Base-by-base conservation (phyloP, 1,140 invertebrate genomes). In the Drosophila littoralis region DNA sequence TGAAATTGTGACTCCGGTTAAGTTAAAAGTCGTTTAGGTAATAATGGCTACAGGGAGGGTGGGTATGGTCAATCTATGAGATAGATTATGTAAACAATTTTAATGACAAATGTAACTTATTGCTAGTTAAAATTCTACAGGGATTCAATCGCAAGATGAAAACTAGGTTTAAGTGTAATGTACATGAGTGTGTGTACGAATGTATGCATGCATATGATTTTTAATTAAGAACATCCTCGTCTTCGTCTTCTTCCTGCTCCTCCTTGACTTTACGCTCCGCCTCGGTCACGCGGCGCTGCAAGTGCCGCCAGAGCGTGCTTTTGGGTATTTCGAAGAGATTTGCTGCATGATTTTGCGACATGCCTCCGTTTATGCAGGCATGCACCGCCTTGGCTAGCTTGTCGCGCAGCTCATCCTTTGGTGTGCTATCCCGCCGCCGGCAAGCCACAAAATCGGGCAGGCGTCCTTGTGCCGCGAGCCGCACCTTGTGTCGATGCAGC, bases 221-320 rank as follows among this genome's bases (percentile, higher is more conserved):
- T 42, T 88, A 86, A 48, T 58, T 83, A 17, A 82, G 43, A 38
- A 58, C 17, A n/a, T 86, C 82, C 3, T 86, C 81, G 1, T 84
- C 83, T 4, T 78, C 84, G 0, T 83, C 79, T 8, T 82, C 77
- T 15, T 77, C 68, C n/a, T 74, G 72, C 7, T 86, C 83, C 22
- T 83, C 75, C 17, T 86, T 86, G 1, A 86, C 79, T 46, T 86
- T 86, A 0, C 73, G 73, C 15, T 88, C 75, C 9, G 77, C 61
- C 17, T 76, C 81, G 9, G 75, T 58, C 3, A 79, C 70, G 1
- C 77, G 77, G 50, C 93, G 93, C 52, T 94, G 94, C 6, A 95
- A 81, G 57, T 93, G 91, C 32, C 94, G 93, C 94, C 94, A 95
- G 22, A 95, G 93, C 1, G 94, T 95, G n/a, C 94, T 94, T 86